Base-by-base conservation (phyloP, 2,888 invertebrate species). In the Epirrita christyi region DNA sequence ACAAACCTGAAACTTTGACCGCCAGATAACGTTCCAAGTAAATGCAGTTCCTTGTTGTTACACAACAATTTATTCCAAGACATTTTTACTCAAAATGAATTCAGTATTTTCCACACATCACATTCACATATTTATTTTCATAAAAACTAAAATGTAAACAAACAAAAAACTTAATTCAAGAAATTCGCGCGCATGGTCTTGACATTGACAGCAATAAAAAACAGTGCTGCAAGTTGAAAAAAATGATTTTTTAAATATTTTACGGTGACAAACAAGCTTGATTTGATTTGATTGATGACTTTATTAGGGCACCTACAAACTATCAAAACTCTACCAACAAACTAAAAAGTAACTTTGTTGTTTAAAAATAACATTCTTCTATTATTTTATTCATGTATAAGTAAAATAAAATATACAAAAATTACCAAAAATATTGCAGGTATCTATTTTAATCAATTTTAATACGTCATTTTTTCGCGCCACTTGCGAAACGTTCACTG, bases 1-100 rank as follows among this genome's bases (percentile, higher is more conserved):
- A 51, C 55, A 60, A 87, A 96, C 97, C 97, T 94, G 80, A 97
- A 97, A 85, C 96, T 96, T 89, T 97, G 97, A 1, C 97, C 97
- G 32, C 97, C 97, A 61, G 95, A 94, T 56, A 97, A 83, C 0
- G 96, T 96, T 15, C 94, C 94, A 55, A 92, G 77, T 61, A 96
- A 83, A 78, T 95, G 94, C 42, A 96, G 83, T 75, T 95, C 95
- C 45, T 81, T 83, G 42, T 76, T 80, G 54, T 89, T 88, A 71
- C 94, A 94, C 21, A 82, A 14, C 52, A 95, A 77, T 83, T 92
- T 93, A 67, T 85, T 86, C 93, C 93, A 94, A 54, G 72, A 59
- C 88, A 90, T 87, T 38, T 59, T 10, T 15, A 14, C 11, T 21
- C 2, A 45, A 52, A 38, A 7, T 9, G 8, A 32, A 7, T 7